Evolutionary conservation across 2,888 invertebrate species (phyloP).

Genomic region (Leptothorax acervorum): DNA sequence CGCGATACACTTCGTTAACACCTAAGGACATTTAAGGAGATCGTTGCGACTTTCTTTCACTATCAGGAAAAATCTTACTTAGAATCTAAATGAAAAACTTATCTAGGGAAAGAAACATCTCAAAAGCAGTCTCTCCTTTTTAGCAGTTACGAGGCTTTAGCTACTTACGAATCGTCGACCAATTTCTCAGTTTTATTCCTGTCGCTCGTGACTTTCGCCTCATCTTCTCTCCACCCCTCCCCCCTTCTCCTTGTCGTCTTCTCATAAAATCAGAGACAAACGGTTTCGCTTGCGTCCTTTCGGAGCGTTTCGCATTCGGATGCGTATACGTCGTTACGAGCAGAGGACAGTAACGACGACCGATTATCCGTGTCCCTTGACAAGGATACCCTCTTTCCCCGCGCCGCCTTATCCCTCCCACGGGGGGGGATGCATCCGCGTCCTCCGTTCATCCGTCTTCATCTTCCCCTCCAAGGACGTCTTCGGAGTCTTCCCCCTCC

Average conservation of each 20-base stretch:
- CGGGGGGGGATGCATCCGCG: constrained; percentile 33
- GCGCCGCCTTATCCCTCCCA: constrained; percentile 64
- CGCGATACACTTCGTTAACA: neutral
- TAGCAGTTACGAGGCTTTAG: neutral
- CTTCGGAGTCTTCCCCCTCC: constrained; percentile 49
- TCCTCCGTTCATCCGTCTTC: constrained; percentile 31
- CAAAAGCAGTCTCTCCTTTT: neutral
- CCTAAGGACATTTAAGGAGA: neutral
- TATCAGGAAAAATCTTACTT: neutral
- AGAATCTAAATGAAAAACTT: constrained; percentile 11
- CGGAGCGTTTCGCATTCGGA: constrained; percentile 20
- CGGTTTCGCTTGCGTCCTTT: constrained; percentile 4
- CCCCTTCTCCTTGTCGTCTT: neutral
- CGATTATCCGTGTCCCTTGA: constrained; percentile 81
- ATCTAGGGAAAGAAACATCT: neutral
- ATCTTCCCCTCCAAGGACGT: constrained; percentile 59
- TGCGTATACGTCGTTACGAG: constrained; percentile 3
- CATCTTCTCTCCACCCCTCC: neutral
- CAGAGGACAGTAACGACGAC: constrained; percentile 76
- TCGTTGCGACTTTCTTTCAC: neutral
- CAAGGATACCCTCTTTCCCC: constrained; percentile 72
- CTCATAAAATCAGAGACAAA: neutral
- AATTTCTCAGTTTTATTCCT: neutral
- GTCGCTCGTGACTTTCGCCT: neutral
- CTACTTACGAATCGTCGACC: neutral